phyloP scores from a whole-genome alignment of 2,797 vertebrate species.

The Peromyscus attwateri region DNA sequence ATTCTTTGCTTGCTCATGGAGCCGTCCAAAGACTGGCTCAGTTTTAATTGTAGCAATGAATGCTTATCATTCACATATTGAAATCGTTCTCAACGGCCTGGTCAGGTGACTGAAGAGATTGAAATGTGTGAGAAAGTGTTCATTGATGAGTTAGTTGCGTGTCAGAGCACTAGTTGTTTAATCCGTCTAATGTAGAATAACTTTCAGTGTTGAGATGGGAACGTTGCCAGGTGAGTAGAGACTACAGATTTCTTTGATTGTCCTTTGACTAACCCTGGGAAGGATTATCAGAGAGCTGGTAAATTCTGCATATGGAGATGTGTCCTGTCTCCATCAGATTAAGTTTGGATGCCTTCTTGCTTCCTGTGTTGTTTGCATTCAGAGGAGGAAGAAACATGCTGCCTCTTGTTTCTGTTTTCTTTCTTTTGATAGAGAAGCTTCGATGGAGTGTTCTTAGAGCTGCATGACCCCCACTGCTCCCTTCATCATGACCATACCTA shows the following conservation, averaged over 20 bases:
- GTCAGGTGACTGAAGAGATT: conserved; percentile 78
- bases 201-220: not conserved
- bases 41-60: conserved; percentile 77
- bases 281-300: not conserved
- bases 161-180: conserved; percentile 79
- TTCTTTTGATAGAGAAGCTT: conserved; percentile 37
- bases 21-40: conserved; percentile 79
- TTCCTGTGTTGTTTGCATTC: not conserved
- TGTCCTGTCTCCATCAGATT: not conserved
- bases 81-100: conserved; percentile 79
- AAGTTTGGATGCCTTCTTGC: conserved; percentile 31
- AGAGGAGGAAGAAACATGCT: not conserved
- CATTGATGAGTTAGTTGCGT: conserved; percentile 73
- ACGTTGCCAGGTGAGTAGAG: not conserved
- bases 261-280: not conserved
- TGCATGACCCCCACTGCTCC: not conserved
- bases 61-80: conserved; percentile 68
- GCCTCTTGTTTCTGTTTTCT: not conserved
- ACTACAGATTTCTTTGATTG: not conserved
- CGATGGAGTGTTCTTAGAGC: not conserved
- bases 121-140: conserved; percentile 74
- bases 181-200: conserved; percentile 7
- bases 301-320: not conserved
- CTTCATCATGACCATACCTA: not conserved
- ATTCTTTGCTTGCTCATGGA: conserved; percentile 75